Evolutionary conservation across 2,888 invertebrate genomes (phyloP), one percentile per base, ranked within the genome.

Genomic region (Apamea sordens): DNA sequence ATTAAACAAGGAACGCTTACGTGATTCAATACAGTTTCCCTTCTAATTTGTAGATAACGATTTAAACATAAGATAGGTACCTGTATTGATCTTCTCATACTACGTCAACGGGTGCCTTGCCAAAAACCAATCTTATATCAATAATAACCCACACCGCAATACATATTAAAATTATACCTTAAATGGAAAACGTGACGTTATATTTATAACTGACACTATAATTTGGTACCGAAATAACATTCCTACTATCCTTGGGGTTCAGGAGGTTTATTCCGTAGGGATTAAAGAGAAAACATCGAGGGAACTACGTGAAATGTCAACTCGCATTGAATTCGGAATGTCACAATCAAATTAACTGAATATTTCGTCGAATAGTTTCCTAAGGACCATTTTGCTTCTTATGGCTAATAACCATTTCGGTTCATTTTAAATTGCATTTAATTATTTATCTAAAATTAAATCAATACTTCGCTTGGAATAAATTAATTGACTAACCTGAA

Each of bases 391-490:
- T 47, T 28, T 44, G 18, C 1, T 18, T 1, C 10, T n/a, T 44
- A 24, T 4, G 15, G 1, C 1, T 18, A 15, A 56, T 1, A 36
- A 32, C 32, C 32, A 32, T 32, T 47, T 74, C 21, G 13, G 18
- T 36, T n/a, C 8, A 32, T 50, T 69, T 50, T 59, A 63, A 82
- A 41, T 21, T 73, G 41, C 15, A 44, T 64, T 82, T 61, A n/a
- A n/a, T n/a, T 56, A 72, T 71, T 73, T 53, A 82, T 84, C 82
- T 84, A 2, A 72, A 82, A 85, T 84, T 82, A 56, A 82, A 77
- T 85, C 84, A 64, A 65, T 67, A 78, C 36, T 32, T 4, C 10
- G 44, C 68, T 13, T 70, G 21, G 1, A 50, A 56, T 74, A 15
- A 59, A 71, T 71, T 77, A 61, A 68, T 67, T 75, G 24, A 70